Evolutionary conservation across 2,888 invertebrate genomes (phyloP), one percentile per base, ranked within the genome.

Genomic region (Ichneumon xanthorius): DNA sequence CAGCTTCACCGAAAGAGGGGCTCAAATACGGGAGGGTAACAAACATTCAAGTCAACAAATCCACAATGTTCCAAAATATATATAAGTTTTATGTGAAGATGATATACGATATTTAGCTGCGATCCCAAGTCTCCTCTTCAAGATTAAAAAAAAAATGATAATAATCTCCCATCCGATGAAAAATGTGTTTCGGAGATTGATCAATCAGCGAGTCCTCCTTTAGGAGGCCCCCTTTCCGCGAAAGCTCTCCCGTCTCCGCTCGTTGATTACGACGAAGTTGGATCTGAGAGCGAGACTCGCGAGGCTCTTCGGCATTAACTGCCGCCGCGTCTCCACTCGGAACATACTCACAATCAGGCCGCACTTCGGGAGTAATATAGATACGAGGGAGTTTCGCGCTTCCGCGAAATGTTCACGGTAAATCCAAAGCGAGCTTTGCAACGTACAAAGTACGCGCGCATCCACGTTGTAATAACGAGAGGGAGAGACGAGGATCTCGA

Each of bases 331-430:
- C 33, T 19, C 30, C 45, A 16, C 75, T n/a, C 50, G n/a, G 33
- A 33, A 48, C 63, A 63, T 63, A 75, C 50, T 63, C 63, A 75
- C 75, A 75, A 75, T 75, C 75, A 75, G 75, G 50, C 48, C 14
- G 61, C 33, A 16, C 26, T 61, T 61, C 61, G 33, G 26, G 26
- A 58, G 19, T 61, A 30, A 11, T 16, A 9, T 53, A 40, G 37
- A 22, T 45, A 33, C 61, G 58, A 58, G 26, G 11, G 7, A 45
- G 58, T 61, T 58, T 19, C 72, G 40, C 26, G 40, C 40, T 73
- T 30, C 26, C 73, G 61, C 30, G 61, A n/a, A 73, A 61, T 48
- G 63, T 19, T 75, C 30, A 30, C 61, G 48, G 26, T 63, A 50
- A 63, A 48, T 63, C 48, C 48, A 14, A 48, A 63, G 19, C 48